These are phyloP conservation scores for Blera fallax DNA, from an alignment of 2,888 invertebrate species.

Conservation along the genomic window DNA sequence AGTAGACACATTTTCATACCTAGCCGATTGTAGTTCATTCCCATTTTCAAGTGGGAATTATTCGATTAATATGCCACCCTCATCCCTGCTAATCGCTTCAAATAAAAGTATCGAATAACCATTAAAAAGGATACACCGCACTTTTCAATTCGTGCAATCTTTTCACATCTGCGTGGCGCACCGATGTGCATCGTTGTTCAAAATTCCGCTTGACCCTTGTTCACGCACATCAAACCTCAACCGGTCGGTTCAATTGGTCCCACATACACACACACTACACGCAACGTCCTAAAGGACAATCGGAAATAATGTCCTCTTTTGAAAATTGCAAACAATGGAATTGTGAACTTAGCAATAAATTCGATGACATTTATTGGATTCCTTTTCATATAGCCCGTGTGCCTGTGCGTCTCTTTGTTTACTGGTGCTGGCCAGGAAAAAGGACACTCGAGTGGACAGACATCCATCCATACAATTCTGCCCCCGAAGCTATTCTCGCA, in stretches of 20 bases:
- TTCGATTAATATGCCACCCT: constrained; percentile 52
- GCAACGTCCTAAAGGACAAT: constrained; percentile 62
- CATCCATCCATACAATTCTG: constrained; percentile 44
- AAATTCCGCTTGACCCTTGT: constrained; percentile 65
- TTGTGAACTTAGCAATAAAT: constrained; percentile 79
- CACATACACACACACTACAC: constrained; percentile 22
- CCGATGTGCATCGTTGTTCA: constrained; percentile 7
- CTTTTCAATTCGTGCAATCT: constrained; percentile 38
- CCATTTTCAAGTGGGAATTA: constrained; percentile 48
- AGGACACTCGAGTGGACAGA: constrained; percentile 65
- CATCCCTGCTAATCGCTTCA: constrained; percentile 57
- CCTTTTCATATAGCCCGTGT: constrained; percentile 73
- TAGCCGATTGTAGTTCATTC: background rate
- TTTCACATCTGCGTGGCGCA: constrained; percentile 51
- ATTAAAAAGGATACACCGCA: constrained; percentile 52
- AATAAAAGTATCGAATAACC: constrained; percentile 71
- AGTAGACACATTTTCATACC: background rate
- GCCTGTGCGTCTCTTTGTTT: constrained; percentile 38
- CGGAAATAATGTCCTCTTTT: constrained; percentile 73
- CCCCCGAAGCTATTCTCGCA: constrained; percentile 55
- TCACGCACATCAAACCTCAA: constrained; percentile 63
- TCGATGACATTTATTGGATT: constrained; percentile 81
- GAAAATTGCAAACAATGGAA: constrained; percentile 77
- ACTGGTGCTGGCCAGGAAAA: constrained; percentile 61
- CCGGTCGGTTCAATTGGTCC: constrained; percentile 43